Conservation (phyloP, 2,888 invertebrate species). For the Lydus trimaculatus region DNA sequence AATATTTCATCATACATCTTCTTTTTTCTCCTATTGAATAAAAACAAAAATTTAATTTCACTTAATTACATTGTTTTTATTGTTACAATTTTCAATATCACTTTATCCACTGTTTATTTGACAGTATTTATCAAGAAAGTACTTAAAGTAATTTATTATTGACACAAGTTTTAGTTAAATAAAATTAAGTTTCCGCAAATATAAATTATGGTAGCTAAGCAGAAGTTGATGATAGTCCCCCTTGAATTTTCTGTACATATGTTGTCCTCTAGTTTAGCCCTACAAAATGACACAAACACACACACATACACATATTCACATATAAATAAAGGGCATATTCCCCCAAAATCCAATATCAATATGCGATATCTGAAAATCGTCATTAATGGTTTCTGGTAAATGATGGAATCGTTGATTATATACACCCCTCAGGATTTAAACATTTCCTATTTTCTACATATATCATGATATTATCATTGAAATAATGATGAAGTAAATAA, state of each 20-base stretch:
- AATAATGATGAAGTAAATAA: neutral
- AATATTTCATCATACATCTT: constrained; percentile 1
- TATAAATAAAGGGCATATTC: constrained; percentile 39
- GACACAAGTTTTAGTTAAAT: constrained; percentile 16
- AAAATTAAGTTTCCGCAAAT: constrained; percentile 28
- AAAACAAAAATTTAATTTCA: neutral
- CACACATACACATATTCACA: constrained; percentile 11
- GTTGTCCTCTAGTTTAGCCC: constrained; percentile 32
- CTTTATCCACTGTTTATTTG: too few relatives aligned
- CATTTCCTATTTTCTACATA: constrained; percentile 15
- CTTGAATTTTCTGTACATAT: constrained; percentile 34
- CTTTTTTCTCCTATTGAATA: neutral
- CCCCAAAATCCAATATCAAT: constrained; percentile 43
- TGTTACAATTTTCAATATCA: neutral
- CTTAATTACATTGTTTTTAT: neutral
- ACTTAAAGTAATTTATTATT: constrained; percentile 26
- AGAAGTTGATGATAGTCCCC: constrained; percentile 33
- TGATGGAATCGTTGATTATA: constrained; percentile 27
- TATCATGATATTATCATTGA: neutral
- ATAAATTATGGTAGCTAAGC: constrained; percentile 30
- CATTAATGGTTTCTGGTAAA: constrained; percentile 39
- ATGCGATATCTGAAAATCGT: constrained; percentile 37
- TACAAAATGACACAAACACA: constrained; percentile 27
- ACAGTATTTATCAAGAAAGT: neutral
- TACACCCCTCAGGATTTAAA: constrained; percentile 23